Evolutionary conservation across 2,113 vertebrate species (phyloP), one percentile per base, ranked within the genome.

Genomic region (Cyprinodon brontotheroides): DNA sequence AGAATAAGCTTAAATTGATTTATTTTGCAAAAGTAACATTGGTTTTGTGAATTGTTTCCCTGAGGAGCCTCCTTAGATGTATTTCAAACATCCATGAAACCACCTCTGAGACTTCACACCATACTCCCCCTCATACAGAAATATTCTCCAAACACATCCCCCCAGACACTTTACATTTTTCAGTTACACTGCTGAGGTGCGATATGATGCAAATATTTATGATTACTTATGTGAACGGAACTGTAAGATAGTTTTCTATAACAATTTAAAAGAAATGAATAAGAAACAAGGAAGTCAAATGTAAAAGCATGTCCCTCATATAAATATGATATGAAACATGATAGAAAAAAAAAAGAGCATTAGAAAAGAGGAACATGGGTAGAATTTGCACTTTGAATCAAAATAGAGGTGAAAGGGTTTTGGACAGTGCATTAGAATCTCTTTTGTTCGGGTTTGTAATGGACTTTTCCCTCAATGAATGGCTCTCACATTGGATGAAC

Each of bases 81-180:
- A 84, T 86, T 65, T 39, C 53, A 75, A 66, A 82, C 76, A 68
- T 60, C 86, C 82, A 80, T 85, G 83, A 92, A 83, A 90, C 82
- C 29, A 68, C 74, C 20, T 5, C 73, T 53, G 82, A 75, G 83
- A 86, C 61, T 79, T 87, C 73, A 84, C 79, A 81, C 72, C 60
- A 45, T 13, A 77, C 83, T 69, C 79, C 77, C 72, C 72, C 84
- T 66, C 85, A 87, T 61, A 74, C 71, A 75, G 72, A 70, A 80
- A 79, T 65, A 64, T 74, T 68, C 73, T 77, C 66, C 61, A 81
- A 84, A 82, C 75, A 75, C 75, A 79, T 78, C 78, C 74, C 72
- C 29, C 74, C 67, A 76, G 39, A 87, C 59, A 87, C 64, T 79
- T 85, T 69, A 75, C 68, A 61, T 67, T 62, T 29, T 77, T 50